These are phyloP conservation scores for Rhea americana DNA, from an alignment of 2,113 vertebrate species.

Conservation along the genomic window DNA sequence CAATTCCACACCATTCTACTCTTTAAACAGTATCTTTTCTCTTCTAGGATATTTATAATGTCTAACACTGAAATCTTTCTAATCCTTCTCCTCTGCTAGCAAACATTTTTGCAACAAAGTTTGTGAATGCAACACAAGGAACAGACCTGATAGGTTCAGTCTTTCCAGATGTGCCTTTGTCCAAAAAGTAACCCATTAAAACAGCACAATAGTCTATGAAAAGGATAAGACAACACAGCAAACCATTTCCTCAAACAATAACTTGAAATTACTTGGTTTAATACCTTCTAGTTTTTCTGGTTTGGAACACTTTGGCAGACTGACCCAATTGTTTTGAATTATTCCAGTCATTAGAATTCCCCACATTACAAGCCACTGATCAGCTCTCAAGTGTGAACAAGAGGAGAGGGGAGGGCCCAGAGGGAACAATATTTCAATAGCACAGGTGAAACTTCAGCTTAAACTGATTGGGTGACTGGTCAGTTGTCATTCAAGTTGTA, in stretches of 20 bases:
- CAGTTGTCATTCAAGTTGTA: background rate
- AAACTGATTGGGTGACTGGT: background rate
- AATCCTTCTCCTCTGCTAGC: background rate
- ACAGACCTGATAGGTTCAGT: background rate
- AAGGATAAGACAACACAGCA: slow-evolving; percentile 8
- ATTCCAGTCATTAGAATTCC: background rate
- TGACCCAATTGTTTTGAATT: slow-evolving; percentile 17
- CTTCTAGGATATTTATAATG: background rate
- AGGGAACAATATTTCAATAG: background rate
- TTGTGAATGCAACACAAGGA: background rate
- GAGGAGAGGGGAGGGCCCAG: too few species aligned
- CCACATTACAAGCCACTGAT: background rate
- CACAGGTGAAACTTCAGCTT: background rate
- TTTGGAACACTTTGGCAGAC: background rate
- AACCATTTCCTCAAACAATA: slow-evolving; percentile 31
- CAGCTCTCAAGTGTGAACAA: background rate
- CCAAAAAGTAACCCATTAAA: background rate
- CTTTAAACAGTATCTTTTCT: background rate
- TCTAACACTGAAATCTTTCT: background rate
- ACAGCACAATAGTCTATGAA: background rate
- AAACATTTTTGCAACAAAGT: background rate
- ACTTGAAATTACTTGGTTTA: slow-evolving; percentile 31
- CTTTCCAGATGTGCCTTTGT: background rate
- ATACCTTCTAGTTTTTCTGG: slow-evolving; percentile 13
- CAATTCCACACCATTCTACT: background rate